Evolutionary conservation across 2,113 vertebrate genomes (phyloP).

Genomic region (Strigops habroptila): DNA sequence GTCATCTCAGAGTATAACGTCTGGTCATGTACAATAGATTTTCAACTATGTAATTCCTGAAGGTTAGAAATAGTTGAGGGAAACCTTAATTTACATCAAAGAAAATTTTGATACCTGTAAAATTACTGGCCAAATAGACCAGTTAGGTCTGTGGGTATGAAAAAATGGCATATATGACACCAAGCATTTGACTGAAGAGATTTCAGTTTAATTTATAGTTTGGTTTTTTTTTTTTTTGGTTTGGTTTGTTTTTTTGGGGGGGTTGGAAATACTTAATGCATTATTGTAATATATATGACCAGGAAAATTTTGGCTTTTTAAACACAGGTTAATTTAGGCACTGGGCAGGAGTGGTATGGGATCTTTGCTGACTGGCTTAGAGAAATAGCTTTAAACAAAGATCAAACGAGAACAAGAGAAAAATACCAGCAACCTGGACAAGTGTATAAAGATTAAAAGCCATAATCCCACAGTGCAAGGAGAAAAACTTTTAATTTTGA

Average conservation of each 20-base stretch:
- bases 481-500: background rate
- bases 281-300: background rate
- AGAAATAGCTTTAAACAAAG: background rate
- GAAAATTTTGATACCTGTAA: background rate
- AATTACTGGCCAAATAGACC: background rate
- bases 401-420: background rate
- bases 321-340: background rate
- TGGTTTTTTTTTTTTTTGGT: background rate
- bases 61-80: background rate
- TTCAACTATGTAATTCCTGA: background rate
- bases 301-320: background rate
- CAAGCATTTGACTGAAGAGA: background rate
- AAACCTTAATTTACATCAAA: background rate
- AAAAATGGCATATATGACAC: background rate
- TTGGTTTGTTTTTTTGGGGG: accelerated
- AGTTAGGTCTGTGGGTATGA: background rate
- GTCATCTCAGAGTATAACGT: background rate
- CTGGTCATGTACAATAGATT: background rate
- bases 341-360: background rate
- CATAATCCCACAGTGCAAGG: background rate
- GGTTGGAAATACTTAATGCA: background rate
- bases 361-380: background rate
- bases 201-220: background rate
- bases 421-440: background rate
- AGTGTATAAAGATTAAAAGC: background rate